phyloP scores from a whole-genome alignment of 2,888 invertebrate species.

The Dastarcus helophoroides region DNA sequence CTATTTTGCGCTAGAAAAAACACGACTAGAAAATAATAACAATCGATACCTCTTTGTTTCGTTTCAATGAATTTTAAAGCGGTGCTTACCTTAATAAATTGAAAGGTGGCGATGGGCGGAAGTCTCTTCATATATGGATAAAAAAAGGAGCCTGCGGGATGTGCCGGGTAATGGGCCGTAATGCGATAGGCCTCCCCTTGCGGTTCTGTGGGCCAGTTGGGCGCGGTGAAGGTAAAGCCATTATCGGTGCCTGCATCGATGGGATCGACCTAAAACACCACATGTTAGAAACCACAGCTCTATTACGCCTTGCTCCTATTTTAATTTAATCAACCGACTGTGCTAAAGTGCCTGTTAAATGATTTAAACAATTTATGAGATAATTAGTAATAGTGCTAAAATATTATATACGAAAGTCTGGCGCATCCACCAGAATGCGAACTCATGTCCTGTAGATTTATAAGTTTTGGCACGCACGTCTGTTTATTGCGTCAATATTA shows the following conservation, averaged over 20 bases:
- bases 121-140: constrained; percentile 80
- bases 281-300: not conserved
- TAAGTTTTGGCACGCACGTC: too few relatives aligned
- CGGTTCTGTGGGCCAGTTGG: constrained; percentile 88
- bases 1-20: not conserved
- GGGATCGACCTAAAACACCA: constrained; percentile 76
- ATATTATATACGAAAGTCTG: too few relatives aligned
- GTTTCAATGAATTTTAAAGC: not conserved
- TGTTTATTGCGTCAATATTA: too few relatives aligned
- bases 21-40: not conserved
- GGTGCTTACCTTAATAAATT: constrained; percentile 70
- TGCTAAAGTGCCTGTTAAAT: too few relatives aligned
- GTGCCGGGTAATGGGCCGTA: constrained; percentile 78
- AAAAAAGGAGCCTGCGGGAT: constrained; percentile 90
- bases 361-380: too few relatives aligned
- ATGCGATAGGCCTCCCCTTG: constrained; percentile 81
- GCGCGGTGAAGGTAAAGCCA: constrained; percentile 93
- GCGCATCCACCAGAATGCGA: too few relatives aligned
- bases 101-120: constrained; percentile 83
- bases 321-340: too few relatives aligned
- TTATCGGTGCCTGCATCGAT: constrained; percentile 90
- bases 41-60: not conserved
- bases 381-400: too few relatives aligned
- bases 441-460: too few relatives aligned
- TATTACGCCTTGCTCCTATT: too few relatives aligned